Conservation (phyloP, 2,113 vertebrate genomes). For the Anarrhichthys ocellatus region DNA sequence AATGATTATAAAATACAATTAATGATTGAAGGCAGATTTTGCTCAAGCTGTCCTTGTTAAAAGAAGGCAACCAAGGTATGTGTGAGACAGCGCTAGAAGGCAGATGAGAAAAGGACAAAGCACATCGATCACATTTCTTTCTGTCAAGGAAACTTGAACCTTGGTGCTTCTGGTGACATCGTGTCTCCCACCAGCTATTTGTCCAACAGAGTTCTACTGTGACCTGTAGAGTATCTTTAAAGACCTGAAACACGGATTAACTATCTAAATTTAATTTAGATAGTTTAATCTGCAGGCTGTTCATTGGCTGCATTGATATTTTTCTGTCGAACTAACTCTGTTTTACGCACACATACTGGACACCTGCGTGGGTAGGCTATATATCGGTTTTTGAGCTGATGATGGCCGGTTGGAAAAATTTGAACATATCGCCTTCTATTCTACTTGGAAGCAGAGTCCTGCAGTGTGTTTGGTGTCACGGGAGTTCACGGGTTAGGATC, state of each 20-base stretch:
- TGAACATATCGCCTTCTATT: neutral
- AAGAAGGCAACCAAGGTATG: no score
- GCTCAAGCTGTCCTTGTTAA: neutral
- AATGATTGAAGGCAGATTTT: neutral
- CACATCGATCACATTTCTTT: no score
- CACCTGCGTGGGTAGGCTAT: no score
- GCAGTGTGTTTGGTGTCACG: neutral
- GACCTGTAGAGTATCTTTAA: neutral
- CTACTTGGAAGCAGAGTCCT: neutral
- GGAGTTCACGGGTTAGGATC: no score
- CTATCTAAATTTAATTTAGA: neutral
- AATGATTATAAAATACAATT: neutral
- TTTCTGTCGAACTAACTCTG: neutral
- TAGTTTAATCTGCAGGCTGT: neutral
- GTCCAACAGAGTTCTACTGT: neutral
- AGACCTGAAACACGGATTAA: neutral
- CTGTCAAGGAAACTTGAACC: neutral
- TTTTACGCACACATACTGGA: no score
- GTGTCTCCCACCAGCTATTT: neutral
- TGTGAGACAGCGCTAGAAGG: neutral
- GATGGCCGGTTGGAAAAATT: neutral
- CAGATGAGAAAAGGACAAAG: neutral
- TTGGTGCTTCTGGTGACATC: neutral
- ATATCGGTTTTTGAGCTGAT: neutral
- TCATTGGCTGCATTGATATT: neutral